Evolutionary conservation across 2,888 invertebrate genomes (phyloP), one percentile per base, ranked within the genome.

Genomic region (Heliconius charithonia): DNA sequence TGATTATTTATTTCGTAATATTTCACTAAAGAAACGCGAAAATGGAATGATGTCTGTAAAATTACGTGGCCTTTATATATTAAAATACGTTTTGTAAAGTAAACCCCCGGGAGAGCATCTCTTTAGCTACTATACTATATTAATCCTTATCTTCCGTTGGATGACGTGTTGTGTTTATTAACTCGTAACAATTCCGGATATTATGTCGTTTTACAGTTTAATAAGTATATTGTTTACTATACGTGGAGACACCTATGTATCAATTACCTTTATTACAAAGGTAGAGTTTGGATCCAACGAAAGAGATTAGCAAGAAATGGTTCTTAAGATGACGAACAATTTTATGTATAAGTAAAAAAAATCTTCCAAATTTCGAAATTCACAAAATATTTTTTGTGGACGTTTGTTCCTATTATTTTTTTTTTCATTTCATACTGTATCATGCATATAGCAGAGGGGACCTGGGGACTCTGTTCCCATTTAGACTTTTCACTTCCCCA

Each of bases 41-140:
- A 70, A n/a, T 22, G 16, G 77, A 81, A 81, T 81, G 75, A 77
- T 79, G 67, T 65, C 22, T 45, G 66, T 59, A 25, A 62, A 22
- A 75, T 16, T 16, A 32, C 29, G 29, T 32, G 29, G 29, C 29
- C 63, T 59, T 77, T 79, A 72, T 79, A 81, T 81, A 81, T 69
- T 9, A 65, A 75, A 77, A 59, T 22, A 45, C 25, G 3, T n/a
- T 71, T 62, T 71, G 41, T 72, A 25, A 29, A 79, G 78, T n/a
- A 74, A 81, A 77, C 62, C 80, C 80, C 80, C 80, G 79, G 62
- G 22, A 62, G 37, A 62, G 22, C 25, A 25, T 66, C 65, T 22
- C 65, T 66, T 66, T 32, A 3, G 32, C 19, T 32, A 4, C 6
- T 32, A 32, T 32, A 32, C 6, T 32, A 32, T 32, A 37, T 37